Base-by-base conservation (phyloP, 2,888 invertebrate genomes). In the Linnaemya tessellans region DNA sequence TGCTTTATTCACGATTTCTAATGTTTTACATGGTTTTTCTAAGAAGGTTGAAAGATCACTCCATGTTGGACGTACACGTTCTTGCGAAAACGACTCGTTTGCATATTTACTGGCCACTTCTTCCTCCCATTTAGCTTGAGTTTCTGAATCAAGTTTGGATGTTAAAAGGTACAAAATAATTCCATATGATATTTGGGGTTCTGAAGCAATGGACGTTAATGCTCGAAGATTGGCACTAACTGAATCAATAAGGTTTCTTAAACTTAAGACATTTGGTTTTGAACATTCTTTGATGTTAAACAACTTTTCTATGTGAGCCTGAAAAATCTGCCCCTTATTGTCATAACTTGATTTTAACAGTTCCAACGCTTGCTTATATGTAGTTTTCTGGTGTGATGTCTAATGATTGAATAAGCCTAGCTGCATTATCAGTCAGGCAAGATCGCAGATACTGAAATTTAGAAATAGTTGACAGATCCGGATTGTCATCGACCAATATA, bases 81-180 rank as follows among this genome's bases (percentile, higher is more conserved):
- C 11, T 43, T 43, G 43, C 43, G 43, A 10, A 3, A 11, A 13
- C 11, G 30, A 10, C 1, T 20, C 22, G 2, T 22, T 46, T 13
- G 35, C 46, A 30, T 20, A 58, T 1, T 58, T 67, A 13, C 25
- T 3, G 7, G 3, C 54, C 1, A 70, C 20, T 54, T 70, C 68
- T 25, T 70, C 79, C 20, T 79, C 54, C 71, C 79, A 79, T 43
- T 79, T 79, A 5, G 62, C 62, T 54, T 64, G 79, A 11, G 71
- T 71, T 41, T 79, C 64, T 7, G 79, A n/a, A 8, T 79, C 79
- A n/a, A 64, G 64, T 35, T 79, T 79, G 9, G 79, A 51, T 3
- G 70, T 64, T n/a, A 79, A 35, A 51, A 79, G 9, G 5, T 71
- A 25, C 8, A 80, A 22, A 13, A 64, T 43, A 13, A 71, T 80